Evolutionary conservation across 1,140 invertebrate genomes (phyloP).

Genomic region (Drosophila insularis): DNA sequence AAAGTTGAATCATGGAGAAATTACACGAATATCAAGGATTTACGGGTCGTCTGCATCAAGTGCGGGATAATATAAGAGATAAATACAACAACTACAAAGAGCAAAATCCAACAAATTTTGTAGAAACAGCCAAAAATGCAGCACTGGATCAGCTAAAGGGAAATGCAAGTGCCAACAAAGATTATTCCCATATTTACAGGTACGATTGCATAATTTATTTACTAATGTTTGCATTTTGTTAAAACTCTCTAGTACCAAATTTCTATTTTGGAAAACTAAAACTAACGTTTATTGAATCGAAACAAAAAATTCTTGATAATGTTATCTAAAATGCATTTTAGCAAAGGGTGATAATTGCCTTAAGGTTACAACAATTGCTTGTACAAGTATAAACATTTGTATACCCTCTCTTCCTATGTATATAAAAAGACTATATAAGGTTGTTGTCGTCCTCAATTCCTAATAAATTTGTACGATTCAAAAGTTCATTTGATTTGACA

Average conservation of each 20-base stretch:
- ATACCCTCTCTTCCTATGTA: background rate
- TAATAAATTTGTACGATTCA: no score
- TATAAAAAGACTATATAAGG: no score
- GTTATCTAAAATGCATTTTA: background rate
- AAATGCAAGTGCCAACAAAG: slow-evolving; percentile 83
- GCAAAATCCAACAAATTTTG: slow-evolving; percentile 83
- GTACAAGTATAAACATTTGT: background rate
- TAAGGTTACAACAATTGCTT: background rate
- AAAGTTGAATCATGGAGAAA: slow-evolving; percentile 89
- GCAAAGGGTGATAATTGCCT: background rate
- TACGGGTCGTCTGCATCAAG: slow-evolving; percentile 87
- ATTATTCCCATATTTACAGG: slow-evolving; percentile 91
- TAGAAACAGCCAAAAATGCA: slow-evolving; percentile 70
- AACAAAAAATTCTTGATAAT: background rate
- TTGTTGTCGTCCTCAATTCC: no score
- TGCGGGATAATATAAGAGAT: slow-evolving; percentile 86
- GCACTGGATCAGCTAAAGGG: slow-evolving; percentile 66
- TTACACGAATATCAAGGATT: slow-evolving; percentile 90
- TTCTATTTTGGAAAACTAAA: no score
- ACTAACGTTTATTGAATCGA: background rate
- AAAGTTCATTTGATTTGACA: no score
- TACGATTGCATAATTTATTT: slow-evolving; percentile 69
- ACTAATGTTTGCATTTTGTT: background rate
- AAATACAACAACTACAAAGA: slow-evolving; percentile 85
- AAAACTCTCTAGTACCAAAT: no score